A percentile compares a stretch with the other conserved stretches of the same genome.
These are phyloP conservation scores for Ceratotherium simum DNA, from an alignment of 2,113 vertebrate genomes.

Conservation along the genomic window DNA sequence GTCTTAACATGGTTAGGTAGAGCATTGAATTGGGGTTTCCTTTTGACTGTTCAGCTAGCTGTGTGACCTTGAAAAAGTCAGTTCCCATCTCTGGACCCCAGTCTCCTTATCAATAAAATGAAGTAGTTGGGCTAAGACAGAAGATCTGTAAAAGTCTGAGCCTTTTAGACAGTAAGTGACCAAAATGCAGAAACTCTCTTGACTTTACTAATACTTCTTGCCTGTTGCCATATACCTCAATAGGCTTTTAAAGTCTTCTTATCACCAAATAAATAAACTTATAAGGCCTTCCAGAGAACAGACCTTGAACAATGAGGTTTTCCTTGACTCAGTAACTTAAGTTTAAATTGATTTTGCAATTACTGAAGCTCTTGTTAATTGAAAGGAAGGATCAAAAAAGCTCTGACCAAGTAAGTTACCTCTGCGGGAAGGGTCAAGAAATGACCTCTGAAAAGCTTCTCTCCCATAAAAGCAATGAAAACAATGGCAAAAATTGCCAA, in stretches of 20 bases:
- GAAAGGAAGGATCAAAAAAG: neutral
- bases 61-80: neutral
- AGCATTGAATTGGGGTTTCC: neutral
- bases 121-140: neutral
- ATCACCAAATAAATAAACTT: neutral
- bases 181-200: neutral
- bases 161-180: neutral
- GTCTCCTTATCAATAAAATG: neutral
- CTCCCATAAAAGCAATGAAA: neutral
- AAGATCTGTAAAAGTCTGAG: neutral
- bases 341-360: neutral
- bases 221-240: neutral
- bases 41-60: neutral
- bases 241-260: neutral
- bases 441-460: neutral
- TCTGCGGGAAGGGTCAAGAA: neutral
- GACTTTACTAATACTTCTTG: neutral
- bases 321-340: neutral
- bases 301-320: neutral
- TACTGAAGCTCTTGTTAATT: neutral
- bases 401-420: neutral
- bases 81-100: neutral
- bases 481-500: neutral
- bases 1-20: neutral
- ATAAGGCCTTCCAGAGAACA: neutral